phyloP scores from a whole-genome alignment of 2,888 invertebrate genomes.

The Acanthosepion pharaonis region DNA sequence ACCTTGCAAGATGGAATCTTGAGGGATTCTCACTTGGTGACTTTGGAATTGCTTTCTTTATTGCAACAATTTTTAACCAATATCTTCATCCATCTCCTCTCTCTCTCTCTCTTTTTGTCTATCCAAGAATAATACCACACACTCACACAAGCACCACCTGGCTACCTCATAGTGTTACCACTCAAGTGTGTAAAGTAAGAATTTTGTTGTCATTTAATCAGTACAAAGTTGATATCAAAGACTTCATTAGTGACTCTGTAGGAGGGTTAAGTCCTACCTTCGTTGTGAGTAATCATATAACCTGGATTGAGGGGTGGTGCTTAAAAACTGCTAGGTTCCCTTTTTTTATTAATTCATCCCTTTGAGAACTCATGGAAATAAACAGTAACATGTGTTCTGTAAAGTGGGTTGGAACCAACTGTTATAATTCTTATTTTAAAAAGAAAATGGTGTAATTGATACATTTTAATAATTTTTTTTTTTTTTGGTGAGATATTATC shows the following conservation, averaged over 20 bases:
- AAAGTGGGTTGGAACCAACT: too few relatives aligned
- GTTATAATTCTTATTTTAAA: too few relatives aligned
- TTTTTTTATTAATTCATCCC: too few relatives aligned
- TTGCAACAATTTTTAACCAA: not conserved
- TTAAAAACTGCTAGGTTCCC: too few relatives aligned
- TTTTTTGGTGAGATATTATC: too few relatives aligned
- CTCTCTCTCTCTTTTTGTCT: not conserved
- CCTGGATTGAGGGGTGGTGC: not conserved
- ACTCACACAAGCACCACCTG: not conserved
- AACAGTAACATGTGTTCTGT: too few relatives aligned
- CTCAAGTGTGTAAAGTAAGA: not conserved
- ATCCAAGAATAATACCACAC: not conserved
- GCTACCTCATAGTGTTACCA: not conserved
- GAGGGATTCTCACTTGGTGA: not conserved
- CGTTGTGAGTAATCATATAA: not conserved
- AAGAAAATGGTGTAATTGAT: too few relatives aligned
- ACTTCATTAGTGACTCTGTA: not conserved
- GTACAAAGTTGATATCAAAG: not conserved
- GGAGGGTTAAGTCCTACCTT: not conserved
- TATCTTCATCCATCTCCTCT: not conserved
- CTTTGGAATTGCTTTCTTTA: not conserved
- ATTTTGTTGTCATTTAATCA: not conserved
- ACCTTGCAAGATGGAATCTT: not conserved
- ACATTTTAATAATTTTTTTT: too few relatives aligned
- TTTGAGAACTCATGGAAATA: too few relatives aligned